phyloP scores from a whole-genome alignment of 37 sponge, comb jelly and placozoan species.

The Hexactinellida sp. region DNA sequence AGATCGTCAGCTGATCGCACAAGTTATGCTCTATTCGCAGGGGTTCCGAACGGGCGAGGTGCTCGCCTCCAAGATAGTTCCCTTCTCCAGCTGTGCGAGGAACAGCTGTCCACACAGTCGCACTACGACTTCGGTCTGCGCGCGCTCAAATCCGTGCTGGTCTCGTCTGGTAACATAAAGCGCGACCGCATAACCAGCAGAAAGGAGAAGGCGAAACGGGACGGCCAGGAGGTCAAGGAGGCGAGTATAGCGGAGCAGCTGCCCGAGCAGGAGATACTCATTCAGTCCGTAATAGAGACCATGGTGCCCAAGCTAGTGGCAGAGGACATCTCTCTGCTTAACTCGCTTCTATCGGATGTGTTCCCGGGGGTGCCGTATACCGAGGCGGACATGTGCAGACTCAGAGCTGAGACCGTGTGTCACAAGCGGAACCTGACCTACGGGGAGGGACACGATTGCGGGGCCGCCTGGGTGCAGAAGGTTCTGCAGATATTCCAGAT shows the following conservation, averaged over 20 bases:
- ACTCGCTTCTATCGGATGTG: constrained; percentile 89
- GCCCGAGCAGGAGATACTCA: constrained; percentile 96
- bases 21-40: constrained; percentile 98
- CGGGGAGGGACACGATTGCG: constrained; percentile 58
- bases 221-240: constrained; percentile 29
- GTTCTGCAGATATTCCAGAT: constrained; percentile 96
- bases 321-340: constrained; percentile 90
- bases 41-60: constrained; percentile 87
- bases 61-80: constrained; percentile 82
- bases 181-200: constrained; percentile 49
- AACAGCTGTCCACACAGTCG: constrained; percentile 90
- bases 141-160: constrained; percentile 91
- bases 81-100: constrained; percentile 89
- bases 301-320: constrained; percentile 95
- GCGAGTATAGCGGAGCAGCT: constrained; percentile 50
- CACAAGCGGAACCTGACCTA: constrained; percentile 58
- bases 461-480: constrained; percentile 80
- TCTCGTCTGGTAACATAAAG: constrained; percentile 97
- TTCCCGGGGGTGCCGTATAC: constrained; percentile 82
- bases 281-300: constrained; percentile 95
- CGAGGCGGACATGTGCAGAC: constrained; percentile 56
- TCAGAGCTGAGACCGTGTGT: constrained; percentile 81
- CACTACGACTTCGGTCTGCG: constrained; percentile 98
- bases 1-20: constrained; percentile 89
- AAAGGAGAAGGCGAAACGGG: constrained; percentile 20